These are phyloP conservation scores for Sciurus carolinensis DNA, from an alignment of 2,797 vertebrate genomes.

Conservation along the genomic window DNA sequence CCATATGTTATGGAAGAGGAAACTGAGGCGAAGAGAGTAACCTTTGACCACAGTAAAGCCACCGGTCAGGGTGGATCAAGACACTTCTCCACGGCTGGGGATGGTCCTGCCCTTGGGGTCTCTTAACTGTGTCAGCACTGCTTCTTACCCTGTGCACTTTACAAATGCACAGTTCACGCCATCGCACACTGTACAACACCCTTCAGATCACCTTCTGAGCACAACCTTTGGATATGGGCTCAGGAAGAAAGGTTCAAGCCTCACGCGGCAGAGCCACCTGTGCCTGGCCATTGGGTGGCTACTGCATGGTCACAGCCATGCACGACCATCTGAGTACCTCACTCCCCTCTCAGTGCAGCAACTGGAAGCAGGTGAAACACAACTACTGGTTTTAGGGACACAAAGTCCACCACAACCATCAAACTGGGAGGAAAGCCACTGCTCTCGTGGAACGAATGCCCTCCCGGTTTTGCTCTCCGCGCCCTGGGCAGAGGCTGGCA, in stretches of 20 bases:
- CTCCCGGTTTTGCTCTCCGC: too few relatives aligned
- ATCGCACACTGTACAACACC: accelerated
- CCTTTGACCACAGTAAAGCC: background rate
- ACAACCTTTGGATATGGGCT: background rate
- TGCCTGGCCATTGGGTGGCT: background rate
- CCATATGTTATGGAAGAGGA: background rate
- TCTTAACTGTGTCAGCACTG: background rate
- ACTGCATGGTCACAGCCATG: accelerated
- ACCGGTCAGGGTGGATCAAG: background rate
- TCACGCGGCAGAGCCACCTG: background rate
- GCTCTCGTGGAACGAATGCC: too few relatives aligned
- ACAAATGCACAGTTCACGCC: background rate
- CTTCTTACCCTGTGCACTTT: background rate
- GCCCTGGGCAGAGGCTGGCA: too few relatives aligned
- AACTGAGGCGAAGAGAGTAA: background rate
- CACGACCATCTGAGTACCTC: background rate
- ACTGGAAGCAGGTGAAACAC: background rate
- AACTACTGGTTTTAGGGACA: too few relatives aligned
- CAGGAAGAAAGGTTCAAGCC: background rate
- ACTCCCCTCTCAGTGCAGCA: too few relatives aligned
- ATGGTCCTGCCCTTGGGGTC: background rate
- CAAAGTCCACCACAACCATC: too few relatives aligned
- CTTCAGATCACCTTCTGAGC: background rate
- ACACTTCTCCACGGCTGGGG: too few relatives aligned
- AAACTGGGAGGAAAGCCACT: too few relatives aligned